Evolutionary conservation across 1,140 invertebrate genomes (phyloP).

Genomic region (Lycorma delicatula): DNA sequence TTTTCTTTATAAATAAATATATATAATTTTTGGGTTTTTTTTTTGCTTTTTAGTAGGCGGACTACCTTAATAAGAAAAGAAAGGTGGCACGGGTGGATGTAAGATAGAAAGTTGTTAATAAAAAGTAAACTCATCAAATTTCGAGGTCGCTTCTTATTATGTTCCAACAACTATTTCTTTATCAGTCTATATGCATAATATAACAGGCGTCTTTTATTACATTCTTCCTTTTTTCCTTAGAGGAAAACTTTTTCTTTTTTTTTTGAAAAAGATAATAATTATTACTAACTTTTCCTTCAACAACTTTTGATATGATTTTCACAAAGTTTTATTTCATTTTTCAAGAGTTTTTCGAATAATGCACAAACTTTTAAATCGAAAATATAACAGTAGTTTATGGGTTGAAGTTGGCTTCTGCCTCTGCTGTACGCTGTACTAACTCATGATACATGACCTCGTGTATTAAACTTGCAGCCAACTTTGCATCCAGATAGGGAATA

Average conservation of each 20-base stretch:
- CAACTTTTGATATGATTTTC: constrained; percentile 2
- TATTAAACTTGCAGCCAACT: background rate
- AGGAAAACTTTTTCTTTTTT: background rate
- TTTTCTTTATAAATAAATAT: too few species aligned
- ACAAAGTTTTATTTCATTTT: constrained; percentile 3
- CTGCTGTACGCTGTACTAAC: too few species aligned
- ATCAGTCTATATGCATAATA: background rate
- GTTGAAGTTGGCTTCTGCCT: background rate
- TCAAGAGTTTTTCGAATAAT: constrained; percentile 2
- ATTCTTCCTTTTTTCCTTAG: too few species aligned
- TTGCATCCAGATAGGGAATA: constrained; percentile 1
- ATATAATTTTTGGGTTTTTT: too few species aligned
- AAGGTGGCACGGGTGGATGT: too few species aligned
- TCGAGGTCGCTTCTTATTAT: too few species aligned
- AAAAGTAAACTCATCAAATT: too few species aligned
- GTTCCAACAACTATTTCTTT: too few species aligned
- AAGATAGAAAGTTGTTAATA: too few species aligned
- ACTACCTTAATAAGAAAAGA: too few species aligned
- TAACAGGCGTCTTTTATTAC: background rate
- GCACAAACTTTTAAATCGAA: constrained; percentile 1
- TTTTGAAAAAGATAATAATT: background rate
- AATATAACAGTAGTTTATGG: background rate
- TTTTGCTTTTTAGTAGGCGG: too few species aligned
- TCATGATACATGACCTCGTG: background rate
- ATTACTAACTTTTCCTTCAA: constrained; percentile 1